These are phyloP conservation scores for Python bivittatus DNA, from an alignment of 2,113 vertebrate species.

Conservation along the genomic window DNA sequence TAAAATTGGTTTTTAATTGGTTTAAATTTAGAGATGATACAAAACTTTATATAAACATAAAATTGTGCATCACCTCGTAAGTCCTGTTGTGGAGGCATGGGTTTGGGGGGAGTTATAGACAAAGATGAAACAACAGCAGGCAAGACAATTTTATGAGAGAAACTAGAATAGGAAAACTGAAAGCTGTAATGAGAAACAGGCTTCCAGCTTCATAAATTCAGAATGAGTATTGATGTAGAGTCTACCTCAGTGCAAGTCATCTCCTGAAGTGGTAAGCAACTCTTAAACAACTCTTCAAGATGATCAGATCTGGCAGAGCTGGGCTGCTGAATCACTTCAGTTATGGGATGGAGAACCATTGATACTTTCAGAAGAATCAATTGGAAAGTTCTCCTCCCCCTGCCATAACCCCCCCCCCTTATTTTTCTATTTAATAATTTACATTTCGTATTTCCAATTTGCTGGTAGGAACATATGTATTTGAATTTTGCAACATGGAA, in stretches of 20 bases:
- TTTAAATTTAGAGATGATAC: neutral
- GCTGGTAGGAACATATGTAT: no score
- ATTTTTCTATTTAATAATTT: no score
- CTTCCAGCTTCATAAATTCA: slow-evolving; percentile 50
- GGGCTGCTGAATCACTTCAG: neutral
- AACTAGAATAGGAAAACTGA: slow-evolving; percentile 38
- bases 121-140: slow-evolving; percentile 32
- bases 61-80: neutral
- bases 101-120: neutral
- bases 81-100: neutral
- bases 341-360: neutral
- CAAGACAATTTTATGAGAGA: slow-evolving; percentile 39
- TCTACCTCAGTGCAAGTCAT: slow-evolving; percentile 5
- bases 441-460: no score
- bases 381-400: neutral
- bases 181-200: slow-evolving; percentile 40
- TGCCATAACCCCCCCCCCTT: neutral
- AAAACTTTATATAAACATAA: neutral
- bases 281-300: no score
- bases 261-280: rapidly evolving
- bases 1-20: neutral
- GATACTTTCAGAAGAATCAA: neutral
- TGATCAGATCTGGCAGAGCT: no score
- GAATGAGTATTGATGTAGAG: neutral
- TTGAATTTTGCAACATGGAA: no score